A percentile compares a stretch with the other conserved stretches of the same genome.
Evolutionary conservation across 1,140 invertebrate species (phyloP).

Genomic region (Planococcus citri): DNA sequence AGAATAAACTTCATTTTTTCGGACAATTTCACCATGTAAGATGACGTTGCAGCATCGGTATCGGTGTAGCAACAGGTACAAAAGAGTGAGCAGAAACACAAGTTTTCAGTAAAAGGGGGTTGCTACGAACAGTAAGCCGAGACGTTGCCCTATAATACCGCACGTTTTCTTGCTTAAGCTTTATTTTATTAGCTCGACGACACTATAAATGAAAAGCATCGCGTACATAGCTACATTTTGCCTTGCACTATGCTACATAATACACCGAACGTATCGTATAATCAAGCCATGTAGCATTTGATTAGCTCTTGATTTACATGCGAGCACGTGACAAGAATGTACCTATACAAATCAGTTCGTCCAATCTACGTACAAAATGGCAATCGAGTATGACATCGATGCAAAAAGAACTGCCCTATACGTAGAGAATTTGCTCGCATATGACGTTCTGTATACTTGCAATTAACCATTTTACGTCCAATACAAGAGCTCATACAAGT

Average conservation of each 20-base stretch:
- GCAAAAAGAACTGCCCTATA: no score
- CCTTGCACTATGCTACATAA: no score
- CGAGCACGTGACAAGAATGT: not conserved
- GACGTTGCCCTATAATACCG: not conserved
- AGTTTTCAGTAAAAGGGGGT: no score
- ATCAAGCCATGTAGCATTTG: not conserved
- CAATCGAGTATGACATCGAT: not conserved
- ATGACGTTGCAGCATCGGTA: not conserved
- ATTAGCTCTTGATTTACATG: not conserved
- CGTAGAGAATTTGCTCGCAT: no score
- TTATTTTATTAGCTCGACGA: not conserved
- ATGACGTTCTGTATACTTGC: no score
- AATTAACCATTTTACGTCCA: no score
- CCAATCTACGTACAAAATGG: no score
- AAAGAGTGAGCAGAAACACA: not conserved
- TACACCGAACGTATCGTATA: not conserved
- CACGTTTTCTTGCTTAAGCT: not conserved
- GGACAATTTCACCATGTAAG: no score
- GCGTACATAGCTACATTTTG: no score
- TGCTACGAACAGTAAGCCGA: not conserved
- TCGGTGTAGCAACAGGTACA: constrained; percentile 5
- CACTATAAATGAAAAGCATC: not conserved
- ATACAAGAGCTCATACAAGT: no score
- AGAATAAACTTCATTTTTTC: no score
- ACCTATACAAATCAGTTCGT: no score